Evolutionary conservation across 2,888 invertebrate genomes (phyloP).

Genomic region (Cephus sareptanus): DNA sequence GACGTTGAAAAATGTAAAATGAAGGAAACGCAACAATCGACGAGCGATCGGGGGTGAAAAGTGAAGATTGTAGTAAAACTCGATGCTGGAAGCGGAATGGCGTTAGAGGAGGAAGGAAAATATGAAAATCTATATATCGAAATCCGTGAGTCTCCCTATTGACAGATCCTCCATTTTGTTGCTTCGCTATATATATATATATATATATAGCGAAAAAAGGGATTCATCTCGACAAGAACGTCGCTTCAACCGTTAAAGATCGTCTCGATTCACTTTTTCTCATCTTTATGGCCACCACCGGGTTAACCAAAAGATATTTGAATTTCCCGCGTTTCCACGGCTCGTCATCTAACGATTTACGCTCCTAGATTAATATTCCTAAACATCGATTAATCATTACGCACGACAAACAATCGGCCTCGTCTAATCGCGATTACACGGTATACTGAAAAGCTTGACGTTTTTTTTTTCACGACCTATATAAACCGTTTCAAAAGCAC

Average conservation of each 20-base stretch:
- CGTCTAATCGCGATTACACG: neutral
- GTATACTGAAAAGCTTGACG: neutral
- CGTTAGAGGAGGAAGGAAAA: no score
- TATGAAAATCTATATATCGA: no score
- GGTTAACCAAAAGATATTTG: neutral
- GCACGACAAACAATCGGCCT: neutral
- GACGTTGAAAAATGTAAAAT: no score
- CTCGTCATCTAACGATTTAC: neutral
- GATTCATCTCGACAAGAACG: neutral
- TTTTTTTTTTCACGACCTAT: neutral
- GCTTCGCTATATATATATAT: no score
- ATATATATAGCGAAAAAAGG: neutral
- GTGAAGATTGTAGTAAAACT: no score
- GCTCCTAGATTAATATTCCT: neutral
- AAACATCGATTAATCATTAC: neutral
- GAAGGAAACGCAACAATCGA: no score
- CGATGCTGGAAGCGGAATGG: no score
- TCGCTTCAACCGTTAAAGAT: neutral
- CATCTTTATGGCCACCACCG: neutral
- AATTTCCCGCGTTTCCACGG: neutral
- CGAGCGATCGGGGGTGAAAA: no score
- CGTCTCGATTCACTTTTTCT: neutral
- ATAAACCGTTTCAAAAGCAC: neutral
- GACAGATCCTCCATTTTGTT: no score
- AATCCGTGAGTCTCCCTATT: no score